Conservation (phyloP, 1,140 invertebrate species). For the Drosophila lowei region DNA sequence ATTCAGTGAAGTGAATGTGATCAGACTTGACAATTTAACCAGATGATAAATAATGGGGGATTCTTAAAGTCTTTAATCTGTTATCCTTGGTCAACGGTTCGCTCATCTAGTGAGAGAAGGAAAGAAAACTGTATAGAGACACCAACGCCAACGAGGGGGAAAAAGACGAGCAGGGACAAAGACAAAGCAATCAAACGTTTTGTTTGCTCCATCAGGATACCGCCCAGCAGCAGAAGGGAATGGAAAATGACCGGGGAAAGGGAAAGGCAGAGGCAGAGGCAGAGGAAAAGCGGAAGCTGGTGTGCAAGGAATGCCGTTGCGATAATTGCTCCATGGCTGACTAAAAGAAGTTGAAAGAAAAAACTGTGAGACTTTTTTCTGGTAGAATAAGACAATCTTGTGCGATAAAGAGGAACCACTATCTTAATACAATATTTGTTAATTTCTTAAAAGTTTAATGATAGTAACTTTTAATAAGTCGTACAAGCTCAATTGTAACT, state of each 20-base stretch:
- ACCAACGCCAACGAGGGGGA: background rate
- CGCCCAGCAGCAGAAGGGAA: conserved; percentile 10
- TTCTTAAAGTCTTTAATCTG: background rate
- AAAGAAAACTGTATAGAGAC: conserved; percentile 6
- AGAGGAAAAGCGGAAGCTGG: too few relatives aligned
- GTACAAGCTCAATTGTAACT: too few relatives aligned
- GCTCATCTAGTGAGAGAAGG: conserved; percentile 8
- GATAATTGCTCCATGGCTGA: too few relatives aligned
- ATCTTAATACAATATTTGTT: too few relatives aligned
- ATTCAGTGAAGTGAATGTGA: background rate
- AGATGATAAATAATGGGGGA: conserved; percentile 5
- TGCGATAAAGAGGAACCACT: too few relatives aligned
- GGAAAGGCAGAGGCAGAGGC: background rate
- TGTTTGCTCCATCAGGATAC: conserved; percentile 6
- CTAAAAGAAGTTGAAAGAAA: too few relatives aligned
- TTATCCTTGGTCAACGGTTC: conserved; percentile 13
- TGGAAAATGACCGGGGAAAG: background rate
- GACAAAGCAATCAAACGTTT: conserved; percentile 37
- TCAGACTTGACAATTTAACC: conserved; percentile 3
- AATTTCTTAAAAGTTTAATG: too few relatives aligned
- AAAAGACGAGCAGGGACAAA: conserved; percentile 23
- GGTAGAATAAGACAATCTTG: too few relatives aligned
- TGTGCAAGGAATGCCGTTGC: too few relatives aligned
- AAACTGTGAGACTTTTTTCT: too few relatives aligned
- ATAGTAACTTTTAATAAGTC: too few relatives aligned